These are phyloP conservation scores for Parthenolecanium corni DNA, from an alignment of 2,888 invertebrate species.

Conservation along the genomic window DNA sequence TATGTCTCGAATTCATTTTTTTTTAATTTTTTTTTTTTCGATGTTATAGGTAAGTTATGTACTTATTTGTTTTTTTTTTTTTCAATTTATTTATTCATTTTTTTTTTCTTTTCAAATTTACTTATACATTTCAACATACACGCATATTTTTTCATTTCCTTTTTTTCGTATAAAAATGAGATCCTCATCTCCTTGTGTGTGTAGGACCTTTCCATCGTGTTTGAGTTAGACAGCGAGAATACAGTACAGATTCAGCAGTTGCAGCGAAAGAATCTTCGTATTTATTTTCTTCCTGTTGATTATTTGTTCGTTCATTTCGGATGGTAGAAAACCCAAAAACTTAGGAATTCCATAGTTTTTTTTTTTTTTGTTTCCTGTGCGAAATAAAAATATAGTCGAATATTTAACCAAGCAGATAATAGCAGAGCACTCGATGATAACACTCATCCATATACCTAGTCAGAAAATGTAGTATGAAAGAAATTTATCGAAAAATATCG, in stretches of 20 bases:
- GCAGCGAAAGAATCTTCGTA: background rate
- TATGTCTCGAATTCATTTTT: too few species aligned
- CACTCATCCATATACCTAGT: constrained; percentile 2
- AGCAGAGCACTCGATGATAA: constrained; percentile 27
- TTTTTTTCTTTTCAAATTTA: constrained; percentile 8
- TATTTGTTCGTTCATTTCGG: background rate
- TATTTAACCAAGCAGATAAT: constrained; percentile 30
- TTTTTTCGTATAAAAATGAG: constrained; percentile 1
- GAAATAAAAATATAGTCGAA: background rate
- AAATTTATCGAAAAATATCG: background rate
- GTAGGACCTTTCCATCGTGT: background rate
- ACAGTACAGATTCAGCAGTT: background rate
- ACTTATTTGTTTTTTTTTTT: background rate
- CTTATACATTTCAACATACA: constrained; percentile 17
- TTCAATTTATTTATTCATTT: constrained; percentile 1
- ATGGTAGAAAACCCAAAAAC: constrained; percentile 6
- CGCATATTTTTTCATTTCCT: constrained; percentile 18
- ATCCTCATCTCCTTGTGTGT: background rate
- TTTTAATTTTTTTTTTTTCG: background rate
- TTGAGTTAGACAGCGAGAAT: background rate
- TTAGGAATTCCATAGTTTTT: constrained; percentile 2
- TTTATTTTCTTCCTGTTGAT: background rate
- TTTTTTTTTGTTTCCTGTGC: background rate
- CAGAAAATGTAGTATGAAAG: constrained; percentile 18
- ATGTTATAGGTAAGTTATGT: background rate